Percentiles rank a stretch among this genome's conserved stretches.
These are phyloP conservation scores for Phaenicophaeus curvirostris DNA, from an alignment of 2,797 vertebrate genomes.

Conservation along the genomic window DNA sequence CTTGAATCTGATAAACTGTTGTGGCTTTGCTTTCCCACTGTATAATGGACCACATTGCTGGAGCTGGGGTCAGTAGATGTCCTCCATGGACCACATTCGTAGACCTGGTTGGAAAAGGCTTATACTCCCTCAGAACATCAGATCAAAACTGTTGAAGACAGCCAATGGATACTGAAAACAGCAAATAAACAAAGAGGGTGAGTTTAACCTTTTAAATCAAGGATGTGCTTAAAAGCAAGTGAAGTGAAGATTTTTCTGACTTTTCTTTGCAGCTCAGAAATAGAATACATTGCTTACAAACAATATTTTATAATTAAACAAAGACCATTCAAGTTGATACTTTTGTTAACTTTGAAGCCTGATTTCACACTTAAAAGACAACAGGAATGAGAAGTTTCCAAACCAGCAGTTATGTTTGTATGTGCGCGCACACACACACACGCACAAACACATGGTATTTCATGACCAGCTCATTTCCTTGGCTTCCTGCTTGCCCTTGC, in stretches of 20 bases:
- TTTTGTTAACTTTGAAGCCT: background rate
- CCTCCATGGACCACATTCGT: background rate
- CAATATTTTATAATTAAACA: background rate
- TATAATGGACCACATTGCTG: background rate
- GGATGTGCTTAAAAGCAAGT: background rate
- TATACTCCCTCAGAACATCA: background rate
- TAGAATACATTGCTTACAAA: background rate
- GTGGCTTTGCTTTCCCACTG: background rate
- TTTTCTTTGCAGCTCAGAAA: background rate
- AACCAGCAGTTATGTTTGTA: background rate
- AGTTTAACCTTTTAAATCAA: background rate
- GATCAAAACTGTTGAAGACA: background rate
- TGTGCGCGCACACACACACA: accelerated
- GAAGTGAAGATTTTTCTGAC: background rate
- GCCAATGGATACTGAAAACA: background rate
- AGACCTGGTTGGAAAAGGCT: background rate
- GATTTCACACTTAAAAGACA: background rate
- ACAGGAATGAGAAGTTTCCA: background rate
- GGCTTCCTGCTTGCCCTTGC: background rate
- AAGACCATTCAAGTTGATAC: background rate
- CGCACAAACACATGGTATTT: too few relatives aligned
- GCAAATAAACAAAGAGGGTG: background rate
- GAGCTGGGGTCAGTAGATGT: background rate
- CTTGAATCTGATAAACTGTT: background rate
- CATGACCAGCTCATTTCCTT: background rate